Evolutionary conservation across 2,888 invertebrate genomes (phyloP), one percentile per base, ranked within the genome.

Genomic region (Pasiphila rectangulata): DNA sequence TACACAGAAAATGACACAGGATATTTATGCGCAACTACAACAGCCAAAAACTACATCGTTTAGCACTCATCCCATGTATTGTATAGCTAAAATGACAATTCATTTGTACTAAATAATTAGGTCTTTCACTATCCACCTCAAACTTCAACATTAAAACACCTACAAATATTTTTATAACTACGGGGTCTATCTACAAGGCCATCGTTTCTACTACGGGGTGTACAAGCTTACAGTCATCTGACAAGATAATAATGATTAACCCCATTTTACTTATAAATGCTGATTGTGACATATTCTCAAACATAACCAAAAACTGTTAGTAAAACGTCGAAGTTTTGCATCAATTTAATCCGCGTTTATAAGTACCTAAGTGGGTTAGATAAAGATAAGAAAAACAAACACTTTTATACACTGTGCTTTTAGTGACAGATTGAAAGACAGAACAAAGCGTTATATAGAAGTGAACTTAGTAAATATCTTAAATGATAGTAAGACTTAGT

Each of bases 101-200:
- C 32, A 54, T 61, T 61, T 61, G 61, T 61, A 61, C 61, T 61
- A 61, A 61, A 55, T 51, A 56, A 51, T 53, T 38, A 48, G 47
- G 44, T 42, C 41, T 52, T 51, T 32, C 32, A 19, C 41, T 35
- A 19, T 50, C 32, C 42, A 36, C 47, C 41, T 24, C 29, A 21
- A 32, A 32, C 17, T 6, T 25, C 25, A 41, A 47, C 48, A 23
- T 21, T 53, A 38, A 46, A 46, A 50, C 35, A 40, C 29, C 45
- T 49, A 44, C 46, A 40, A 30, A 41, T 45, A 44, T 44, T 54
- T 19, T 40, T 6, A 47, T 51, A 47, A 32, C 50, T 56, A 54
- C 65, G 64, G 57, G 62, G 56, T 66, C 69, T 77, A 76, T 69
- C 72, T 75, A 77, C 69, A 77, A 79, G 79, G 77, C 78, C 71